Evolutionary conservation across 2,888 invertebrate genomes (phyloP).

Genomic region (Clivina fossor): DNA sequence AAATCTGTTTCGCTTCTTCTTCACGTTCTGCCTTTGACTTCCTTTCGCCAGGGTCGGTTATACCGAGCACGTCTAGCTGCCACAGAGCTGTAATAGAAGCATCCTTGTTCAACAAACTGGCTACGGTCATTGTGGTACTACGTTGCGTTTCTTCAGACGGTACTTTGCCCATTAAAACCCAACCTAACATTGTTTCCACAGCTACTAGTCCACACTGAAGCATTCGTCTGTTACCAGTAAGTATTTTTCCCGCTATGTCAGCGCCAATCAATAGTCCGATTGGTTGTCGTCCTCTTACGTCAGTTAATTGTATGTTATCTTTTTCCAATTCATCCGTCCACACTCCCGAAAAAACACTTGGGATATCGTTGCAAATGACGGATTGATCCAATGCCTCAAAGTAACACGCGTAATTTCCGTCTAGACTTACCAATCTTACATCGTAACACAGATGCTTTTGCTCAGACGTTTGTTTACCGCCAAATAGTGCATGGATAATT

Average conservation of each 20-base stretch:
- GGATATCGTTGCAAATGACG: conserved; percentile 12
- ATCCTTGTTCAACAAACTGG: conserved; percentile 22
- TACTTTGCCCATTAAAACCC: conserved; percentile 35
- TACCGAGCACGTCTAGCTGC: conserved; percentile 45
- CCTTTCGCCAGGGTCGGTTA: conserved; percentile 42
- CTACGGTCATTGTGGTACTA: conserved; percentile 12
- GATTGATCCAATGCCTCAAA: conserved; percentile 23
- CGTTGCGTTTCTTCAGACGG: not conserved
- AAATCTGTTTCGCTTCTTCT: conserved; percentile 39
- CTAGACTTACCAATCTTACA: conserved; percentile 5
- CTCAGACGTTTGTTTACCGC: conserved; percentile 10
- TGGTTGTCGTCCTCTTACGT: not conserved
- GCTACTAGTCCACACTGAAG: conserved; percentile 33
- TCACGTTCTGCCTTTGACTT: conserved; percentile 38
- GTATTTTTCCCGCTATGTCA: conserved; percentile 34
- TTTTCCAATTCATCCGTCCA: not conserved
- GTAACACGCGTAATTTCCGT: conserved; percentile 4
- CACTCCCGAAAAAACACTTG: not conserved
- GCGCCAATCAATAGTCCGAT: conserved; percentile 34
- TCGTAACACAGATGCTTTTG: conserved; percentile 19
- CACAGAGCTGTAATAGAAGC: conserved; percentile 42
- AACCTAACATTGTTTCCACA: conserved; percentile 36
- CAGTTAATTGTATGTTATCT: conserved; percentile 4
- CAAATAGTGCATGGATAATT: conserved; percentile 2
- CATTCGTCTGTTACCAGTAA: conserved; percentile 29